Evolutionary conservation across 2,888 invertebrate species (phyloP).

Genomic region (Harpalus rubripes): DNA sequence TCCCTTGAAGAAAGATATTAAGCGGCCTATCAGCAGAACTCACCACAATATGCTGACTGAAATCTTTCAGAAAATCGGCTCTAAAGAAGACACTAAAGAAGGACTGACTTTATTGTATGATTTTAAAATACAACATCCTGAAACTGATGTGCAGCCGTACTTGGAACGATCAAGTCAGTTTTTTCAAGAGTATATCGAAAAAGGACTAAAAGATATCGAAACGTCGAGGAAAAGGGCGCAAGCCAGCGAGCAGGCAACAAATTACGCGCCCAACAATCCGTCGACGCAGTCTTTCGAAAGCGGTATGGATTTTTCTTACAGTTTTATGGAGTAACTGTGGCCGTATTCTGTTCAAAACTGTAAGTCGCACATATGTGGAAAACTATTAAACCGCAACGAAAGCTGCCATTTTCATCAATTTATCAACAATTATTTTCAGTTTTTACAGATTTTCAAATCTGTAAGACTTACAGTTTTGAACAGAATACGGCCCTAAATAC

Average conservation of each 20-base stretch:
- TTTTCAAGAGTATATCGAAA: constrained; percentile 92
- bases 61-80: constrained; percentile 94
- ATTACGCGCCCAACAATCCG: neutral
- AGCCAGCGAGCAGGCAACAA: neutral
- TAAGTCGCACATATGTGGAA: neutral
- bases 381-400: no score
- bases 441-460: no score
- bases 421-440: no score
- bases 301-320: constrained; percentile 1
- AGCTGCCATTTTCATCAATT: no score
- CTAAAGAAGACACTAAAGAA: constrained; percentile 90
- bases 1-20: constrained; percentile 74
- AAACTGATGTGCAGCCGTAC: constrained; percentile 91
- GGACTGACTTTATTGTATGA: constrained; percentile 91
- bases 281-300: constrained; percentile 16
- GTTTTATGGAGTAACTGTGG: neutral
- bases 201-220: constrained; percentile 84
- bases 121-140: constrained; percentile 88
- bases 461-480: no score
- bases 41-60: constrained; percentile 93
- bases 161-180: constrained; percentile 90
- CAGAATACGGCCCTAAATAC: no score
- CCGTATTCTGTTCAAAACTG: neutral
- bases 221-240: constrained; percentile 72
- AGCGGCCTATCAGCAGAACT: constrained; percentile 83